A percentile compares a stretch with the other conserved stretches of the same genome.
These are phyloP conservation scores for Bombus vancouverensis DNA, from an alignment of 1,140 invertebrate species.

Conservation along the genomic window DNA sequence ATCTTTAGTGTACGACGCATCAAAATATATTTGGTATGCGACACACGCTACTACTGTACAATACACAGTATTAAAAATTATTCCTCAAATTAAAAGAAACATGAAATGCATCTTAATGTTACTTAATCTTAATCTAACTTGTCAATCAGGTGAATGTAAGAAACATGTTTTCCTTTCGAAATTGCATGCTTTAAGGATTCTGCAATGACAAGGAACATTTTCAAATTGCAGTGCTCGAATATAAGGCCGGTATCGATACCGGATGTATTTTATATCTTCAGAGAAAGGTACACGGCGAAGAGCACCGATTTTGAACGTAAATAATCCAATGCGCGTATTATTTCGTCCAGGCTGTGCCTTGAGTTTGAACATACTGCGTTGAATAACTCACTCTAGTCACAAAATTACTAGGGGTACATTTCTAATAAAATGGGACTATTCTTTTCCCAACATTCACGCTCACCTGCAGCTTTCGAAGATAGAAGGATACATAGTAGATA, in stretches of 20 bases:
- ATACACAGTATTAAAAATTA: neutral
- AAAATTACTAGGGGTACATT: conserved; percentile 9
- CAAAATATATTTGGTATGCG: too few relatives aligned
- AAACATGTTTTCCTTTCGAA: neutral
- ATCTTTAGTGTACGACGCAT: too few relatives aligned
- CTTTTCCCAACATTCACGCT: neutral
- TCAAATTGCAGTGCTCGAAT: conserved; percentile 39
- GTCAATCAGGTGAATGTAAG: too few relatives aligned
- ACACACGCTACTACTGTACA: neutral
- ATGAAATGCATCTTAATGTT: neutral
- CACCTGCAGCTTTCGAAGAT: neutral
- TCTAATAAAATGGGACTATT: conserved; percentile 1
- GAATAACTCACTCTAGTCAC: neutral
- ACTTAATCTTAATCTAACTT: neutral
- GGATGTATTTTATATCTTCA: conserved; percentile 55
- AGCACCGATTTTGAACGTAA: conserved; percentile 47
- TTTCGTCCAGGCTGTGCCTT: conserved; percentile 23
- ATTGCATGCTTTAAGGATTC: neutral
- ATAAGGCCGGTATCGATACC: conserved; percentile 57
- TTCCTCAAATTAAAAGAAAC: neutral
- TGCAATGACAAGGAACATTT: conserved; percentile 27
- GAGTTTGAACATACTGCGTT: conserved; percentile 23
- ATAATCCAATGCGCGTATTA: conserved; percentile 53
- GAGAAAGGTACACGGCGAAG: conserved; percentile 18
- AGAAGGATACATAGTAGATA: neutral